Conservation (phyloP, 2,113 vertebrate species). For the Acinonyx jubatus region DNA sequence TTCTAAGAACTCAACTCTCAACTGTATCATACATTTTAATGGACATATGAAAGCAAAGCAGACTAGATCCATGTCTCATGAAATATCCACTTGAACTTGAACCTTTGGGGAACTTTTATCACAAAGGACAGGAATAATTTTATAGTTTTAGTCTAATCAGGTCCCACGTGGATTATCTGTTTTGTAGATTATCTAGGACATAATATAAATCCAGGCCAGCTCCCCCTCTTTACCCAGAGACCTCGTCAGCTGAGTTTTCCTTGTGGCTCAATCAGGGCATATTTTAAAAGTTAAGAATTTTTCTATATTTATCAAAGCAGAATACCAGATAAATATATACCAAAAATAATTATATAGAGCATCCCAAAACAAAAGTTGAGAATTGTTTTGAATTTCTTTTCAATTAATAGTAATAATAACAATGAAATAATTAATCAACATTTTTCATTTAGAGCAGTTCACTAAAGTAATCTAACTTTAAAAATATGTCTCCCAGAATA, state of each 20-base stretch:
- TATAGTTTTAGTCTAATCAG: neutral
- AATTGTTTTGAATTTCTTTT: constrained; percentile 45
- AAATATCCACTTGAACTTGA: neutral
- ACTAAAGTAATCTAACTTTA: constrained; percentile 34
- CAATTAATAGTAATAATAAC: neutral
- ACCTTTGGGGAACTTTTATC: neutral
- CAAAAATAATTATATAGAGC: neutral
- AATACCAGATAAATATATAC: constrained; percentile 1
- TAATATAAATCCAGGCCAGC: neutral
- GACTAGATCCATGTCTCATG: neutral
- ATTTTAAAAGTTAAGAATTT: neutral
- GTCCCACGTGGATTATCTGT: neutral
- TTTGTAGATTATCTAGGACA: neutral
- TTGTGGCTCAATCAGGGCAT: neutral
- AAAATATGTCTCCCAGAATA: neutral
- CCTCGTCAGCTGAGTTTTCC: neutral
- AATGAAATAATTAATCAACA: neutral
- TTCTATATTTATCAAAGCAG: constrained; percentile 10
- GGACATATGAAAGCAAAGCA: neutral
- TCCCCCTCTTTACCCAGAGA: neutral
- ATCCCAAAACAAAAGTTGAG: constrained; percentile 37
- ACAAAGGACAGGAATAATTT: neutral
- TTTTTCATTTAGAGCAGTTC: constrained; percentile 4
- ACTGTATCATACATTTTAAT: neutral
- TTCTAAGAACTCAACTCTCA: neutral